These are phyloP conservation scores for Muraenolepis orangiensis DNA, from an alignment of 2,797 vertebrate species.

Conservation along the genomic window DNA sequence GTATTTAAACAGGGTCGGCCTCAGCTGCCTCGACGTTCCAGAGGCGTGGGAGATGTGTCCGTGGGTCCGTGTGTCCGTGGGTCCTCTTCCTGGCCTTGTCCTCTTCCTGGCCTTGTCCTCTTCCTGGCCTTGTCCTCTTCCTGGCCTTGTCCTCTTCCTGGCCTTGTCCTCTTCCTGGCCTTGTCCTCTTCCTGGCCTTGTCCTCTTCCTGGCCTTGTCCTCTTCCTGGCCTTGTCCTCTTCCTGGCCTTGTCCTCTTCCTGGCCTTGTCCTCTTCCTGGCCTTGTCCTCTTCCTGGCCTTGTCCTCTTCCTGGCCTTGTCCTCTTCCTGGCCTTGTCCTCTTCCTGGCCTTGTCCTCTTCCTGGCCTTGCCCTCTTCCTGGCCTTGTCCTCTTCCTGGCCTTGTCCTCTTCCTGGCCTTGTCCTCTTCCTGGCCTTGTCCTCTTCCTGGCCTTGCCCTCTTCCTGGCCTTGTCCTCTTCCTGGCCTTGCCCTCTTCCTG, in stretches of 20 bases:
- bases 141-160: too few species aligned
- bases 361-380: not conserved
- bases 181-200: not conserved
- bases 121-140: too few species aligned
- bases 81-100: not conserved
- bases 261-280: too few species aligned
- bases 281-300: too few species aligned
- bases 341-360: not conserved
- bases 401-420: too few species aligned
- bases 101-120: not conserved
- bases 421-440: too few species aligned
- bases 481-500: not conserved
- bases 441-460: not conserved
- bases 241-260: not conserved
- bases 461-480: not conserved
- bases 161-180: too few species aligned
- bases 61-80: not conserved
- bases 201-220: not conserved
- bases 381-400: not conserved
- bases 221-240: not conserved
- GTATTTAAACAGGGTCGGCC: not conserved
- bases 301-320: not conserved
- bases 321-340: not conserved
- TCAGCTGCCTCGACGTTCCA: not conserved
- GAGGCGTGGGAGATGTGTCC: not conserved